Percentiles rank a stretch among this genome's conserved stretches.
These are phyloP conservation scores for Parapsyche elsis DNA, from an alignment of 1,140 invertebrate species.

Conservation along the genomic window DNA sequence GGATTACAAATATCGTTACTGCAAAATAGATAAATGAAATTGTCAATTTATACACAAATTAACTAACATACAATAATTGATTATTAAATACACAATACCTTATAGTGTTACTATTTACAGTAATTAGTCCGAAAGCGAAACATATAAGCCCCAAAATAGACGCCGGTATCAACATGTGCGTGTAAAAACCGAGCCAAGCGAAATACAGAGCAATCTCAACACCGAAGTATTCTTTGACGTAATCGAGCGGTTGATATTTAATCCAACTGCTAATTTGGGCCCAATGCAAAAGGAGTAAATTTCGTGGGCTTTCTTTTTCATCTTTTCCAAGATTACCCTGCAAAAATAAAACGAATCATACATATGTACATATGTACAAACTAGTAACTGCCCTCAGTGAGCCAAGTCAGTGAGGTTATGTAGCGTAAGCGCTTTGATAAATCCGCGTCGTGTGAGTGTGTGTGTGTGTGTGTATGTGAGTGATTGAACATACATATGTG, in stretches of 20 bases:
- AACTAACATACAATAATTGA: no score
- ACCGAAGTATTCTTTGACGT: conserved; percentile 90
- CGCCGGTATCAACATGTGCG: conserved; percentile 89
- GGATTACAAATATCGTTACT: conserved; percentile 72
- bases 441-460: no score
- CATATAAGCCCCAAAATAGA: conserved; percentile 85
- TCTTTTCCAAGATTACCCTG: no score
- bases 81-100: conserved; percentile 68
- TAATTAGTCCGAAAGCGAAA: conserved; percentile 83
- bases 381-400: no score
- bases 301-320: no score
- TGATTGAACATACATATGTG: conserved; percentile 61
- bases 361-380: no score
- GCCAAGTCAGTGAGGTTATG: no score
- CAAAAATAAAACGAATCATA: no score
- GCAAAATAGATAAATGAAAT: conserved; percentile 24
- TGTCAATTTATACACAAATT: no score
- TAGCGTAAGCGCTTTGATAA: no score
- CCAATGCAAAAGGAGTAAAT: conserved; percentile 88
- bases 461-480: no score
- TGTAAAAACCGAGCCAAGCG: conserved; percentile 97
- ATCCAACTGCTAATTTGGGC: conserved; percentile 82
- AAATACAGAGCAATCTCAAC: conserved; percentile 92
- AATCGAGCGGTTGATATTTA: conserved; percentile 89
- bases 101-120: conserved; percentile 76